Conservation (phyloP, 2,888 invertebrate species). For the Cerastoderma edule region DNA sequence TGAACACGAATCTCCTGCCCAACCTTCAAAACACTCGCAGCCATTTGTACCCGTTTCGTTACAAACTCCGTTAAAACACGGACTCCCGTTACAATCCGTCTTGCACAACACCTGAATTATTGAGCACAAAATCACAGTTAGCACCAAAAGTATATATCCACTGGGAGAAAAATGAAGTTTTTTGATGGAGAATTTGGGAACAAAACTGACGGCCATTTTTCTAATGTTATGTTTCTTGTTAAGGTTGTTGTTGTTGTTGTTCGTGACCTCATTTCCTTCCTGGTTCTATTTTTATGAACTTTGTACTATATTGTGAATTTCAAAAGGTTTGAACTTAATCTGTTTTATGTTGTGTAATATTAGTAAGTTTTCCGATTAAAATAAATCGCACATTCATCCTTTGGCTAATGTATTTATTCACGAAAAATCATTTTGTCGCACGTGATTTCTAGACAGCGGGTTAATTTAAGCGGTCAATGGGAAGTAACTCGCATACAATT, state of each 20-base stretch:
- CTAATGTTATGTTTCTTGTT: constrained; percentile 1
- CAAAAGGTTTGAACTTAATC: too few relatives aligned
- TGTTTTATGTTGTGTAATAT: too few relatives aligned
- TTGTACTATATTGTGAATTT: too few relatives aligned
- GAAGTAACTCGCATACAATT: too few relatives aligned
- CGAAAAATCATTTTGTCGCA: too few relatives aligned
- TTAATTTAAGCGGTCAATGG: too few relatives aligned
- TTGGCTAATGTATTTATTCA: too few relatives aligned
- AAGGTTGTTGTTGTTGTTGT: constrained; percentile 17
- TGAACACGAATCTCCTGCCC: constrained; percentile 94
- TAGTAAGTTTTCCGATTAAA: too few relatives aligned
- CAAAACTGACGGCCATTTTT: constrained; percentile 16
- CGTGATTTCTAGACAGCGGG: too few relatives aligned
- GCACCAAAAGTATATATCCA: constrained; percentile 7
- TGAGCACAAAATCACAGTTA: constrained; percentile 29
- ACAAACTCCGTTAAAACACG: constrained; percentile 63
- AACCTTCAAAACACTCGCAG: constrained; percentile 93
- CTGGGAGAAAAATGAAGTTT: not conserved
- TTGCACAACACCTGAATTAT: constrained; percentile 25
- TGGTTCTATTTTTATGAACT: too few relatives aligned
- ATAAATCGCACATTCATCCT: too few relatives aligned
- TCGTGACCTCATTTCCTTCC: not conserved
- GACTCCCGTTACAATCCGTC: constrained; percentile 33
- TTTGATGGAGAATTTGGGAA: not conserved
- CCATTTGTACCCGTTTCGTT: constrained; percentile 90